Evolutionary conservation across 92 coral and sea anemone genomes (phyloP).

Genomic region (Epizoanthus stellaris): DNA sequence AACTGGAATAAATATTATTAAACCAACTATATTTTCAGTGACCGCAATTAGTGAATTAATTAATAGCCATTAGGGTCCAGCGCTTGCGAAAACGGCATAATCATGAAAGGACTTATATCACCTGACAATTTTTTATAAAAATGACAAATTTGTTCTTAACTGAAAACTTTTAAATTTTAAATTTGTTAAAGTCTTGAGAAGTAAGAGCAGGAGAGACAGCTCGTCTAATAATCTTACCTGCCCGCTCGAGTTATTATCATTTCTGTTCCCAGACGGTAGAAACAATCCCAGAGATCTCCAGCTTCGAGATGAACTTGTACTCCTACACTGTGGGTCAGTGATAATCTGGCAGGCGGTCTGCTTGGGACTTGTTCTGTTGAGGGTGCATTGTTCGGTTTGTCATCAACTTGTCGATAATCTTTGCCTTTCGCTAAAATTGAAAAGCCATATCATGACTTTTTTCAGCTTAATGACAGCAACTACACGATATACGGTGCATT

Average conservation of each 20-base stretch:
- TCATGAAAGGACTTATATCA: too few species aligned
- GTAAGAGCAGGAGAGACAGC: neutral
- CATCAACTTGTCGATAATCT: conserved; percentile 72
- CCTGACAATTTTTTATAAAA: neutral
- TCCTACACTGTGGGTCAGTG: conserved; percentile 3
- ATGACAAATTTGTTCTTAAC: neutral
- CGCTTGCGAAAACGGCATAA: conserved; percentile 13
- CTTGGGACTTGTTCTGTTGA: conserved; percentile 46
- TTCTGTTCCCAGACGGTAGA: conserved; percentile 90
- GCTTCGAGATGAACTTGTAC: conserved; percentile 76
- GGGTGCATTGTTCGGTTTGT: conserved; percentile 62
- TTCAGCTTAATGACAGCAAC: conserved; percentile 26
- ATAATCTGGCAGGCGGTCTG: conserved; percentile 41
- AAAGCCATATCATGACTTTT: conserved; percentile 25
- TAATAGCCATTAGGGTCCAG: conserved; percentile 10
- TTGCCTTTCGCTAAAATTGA: conserved; percentile 51
- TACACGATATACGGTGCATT: neutral
- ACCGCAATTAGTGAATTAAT: conserved; percentile 11
- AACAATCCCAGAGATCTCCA: conserved; percentile 88
- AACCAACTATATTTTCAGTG: neutral
- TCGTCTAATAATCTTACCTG: conserved; percentile 67
- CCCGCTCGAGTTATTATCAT: conserved; percentile 92
- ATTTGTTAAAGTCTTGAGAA: neutral
- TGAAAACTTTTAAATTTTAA: neutral
- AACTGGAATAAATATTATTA: neutral